These are phyloP conservation scores for Caenorhabditis panamensis DNA, from an alignment of 2,888 invertebrate genomes.

Conservation along the genomic window DNA sequence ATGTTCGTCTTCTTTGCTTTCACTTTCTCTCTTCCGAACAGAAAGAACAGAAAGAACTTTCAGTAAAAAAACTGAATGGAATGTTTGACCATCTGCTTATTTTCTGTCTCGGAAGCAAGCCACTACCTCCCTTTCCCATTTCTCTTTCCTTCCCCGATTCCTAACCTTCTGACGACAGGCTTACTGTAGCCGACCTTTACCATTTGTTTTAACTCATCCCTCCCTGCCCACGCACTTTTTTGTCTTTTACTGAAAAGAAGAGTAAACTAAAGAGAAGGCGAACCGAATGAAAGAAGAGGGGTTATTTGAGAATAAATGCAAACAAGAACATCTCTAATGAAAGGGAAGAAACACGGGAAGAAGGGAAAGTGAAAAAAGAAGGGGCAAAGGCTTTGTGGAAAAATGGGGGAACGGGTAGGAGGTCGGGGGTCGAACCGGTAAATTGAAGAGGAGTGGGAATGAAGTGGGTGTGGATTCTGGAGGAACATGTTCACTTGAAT, in stretches of 20 bases:
- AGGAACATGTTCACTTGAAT: not conserved
- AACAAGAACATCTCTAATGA: slow-evolving; percentile 61
- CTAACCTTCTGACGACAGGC: not conserved
- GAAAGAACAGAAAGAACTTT: not conserved
- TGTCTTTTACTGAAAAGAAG: slow-evolving; percentile 41
- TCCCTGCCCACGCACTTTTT: slow-evolving; percentile 46
- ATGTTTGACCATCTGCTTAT: slow-evolving; percentile 29
- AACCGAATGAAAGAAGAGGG: slow-evolving; percentile 27
- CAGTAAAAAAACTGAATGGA: not conserved
- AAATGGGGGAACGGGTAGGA: slow-evolving; percentile 39
- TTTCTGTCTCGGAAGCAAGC: slow-evolving; percentile 3
- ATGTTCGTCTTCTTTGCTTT: not conserved
- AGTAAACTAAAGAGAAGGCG: slow-evolving; percentile 33
- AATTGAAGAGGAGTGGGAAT: slow-evolving; percentile 37
- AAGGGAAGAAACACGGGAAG: slow-evolving; percentile 29
- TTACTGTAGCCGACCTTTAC: slow-evolving; percentile 33
- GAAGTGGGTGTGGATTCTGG: slow-evolving; percentile 10
- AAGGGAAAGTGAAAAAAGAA: slow-evolving; percentile 13
- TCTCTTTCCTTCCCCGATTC: not conserved
- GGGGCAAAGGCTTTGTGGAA: slow-evolving; percentile 15
- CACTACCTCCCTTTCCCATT: not conserved
- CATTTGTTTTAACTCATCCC: slow-evolving; percentile 51
- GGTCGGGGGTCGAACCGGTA: slow-evolving; percentile 49
- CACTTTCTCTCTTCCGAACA: not conserved
- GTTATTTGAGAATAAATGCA: slow-evolving; percentile 63